These are phyloP conservation scores for Anguilla anguilla DNA, from an alignment of 2,797 vertebrate genomes.

Conservation along the genomic window DNA sequence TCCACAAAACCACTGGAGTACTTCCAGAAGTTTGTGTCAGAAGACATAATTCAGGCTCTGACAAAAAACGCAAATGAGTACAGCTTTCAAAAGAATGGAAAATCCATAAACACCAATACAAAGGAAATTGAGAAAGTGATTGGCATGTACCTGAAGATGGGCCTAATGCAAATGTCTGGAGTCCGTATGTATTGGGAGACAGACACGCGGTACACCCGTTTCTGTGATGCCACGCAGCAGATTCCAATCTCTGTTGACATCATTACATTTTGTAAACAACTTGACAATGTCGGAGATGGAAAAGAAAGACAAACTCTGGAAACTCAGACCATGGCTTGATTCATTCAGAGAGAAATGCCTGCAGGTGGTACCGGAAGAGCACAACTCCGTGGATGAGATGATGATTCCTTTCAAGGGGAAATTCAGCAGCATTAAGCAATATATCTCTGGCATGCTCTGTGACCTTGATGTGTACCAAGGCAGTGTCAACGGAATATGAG, in stretches of 20 bases:
- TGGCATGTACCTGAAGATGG: conserved; percentile 43
- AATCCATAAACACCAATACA: conserved; percentile 33
- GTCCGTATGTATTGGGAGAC: conserved; percentile 12
- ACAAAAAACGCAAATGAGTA: conserved; percentile 31
- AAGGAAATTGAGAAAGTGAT: conserved; percentile 39
- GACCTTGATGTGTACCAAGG: conserved; percentile 29
- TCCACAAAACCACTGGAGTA: conserved; percentile 29
- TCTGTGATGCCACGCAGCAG: conserved; percentile 33
- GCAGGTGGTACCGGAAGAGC: conserved; percentile 32
- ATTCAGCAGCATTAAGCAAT: conserved; percentile 25
- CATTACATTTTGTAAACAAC: conserved; percentile 37
- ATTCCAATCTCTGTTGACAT: conserved; percentile 42
- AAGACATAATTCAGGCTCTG: conserved; percentile 38
- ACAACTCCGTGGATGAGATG: conserved; percentile 40
- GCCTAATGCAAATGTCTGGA: conserved; percentile 34
- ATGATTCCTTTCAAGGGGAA: conserved; percentile 37
- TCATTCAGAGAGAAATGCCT: conserved; percentile 35
- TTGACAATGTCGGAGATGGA: conserved; percentile 24
- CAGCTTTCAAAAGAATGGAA: conserved; percentile 37
- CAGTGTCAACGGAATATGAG: background rate
- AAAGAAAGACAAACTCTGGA: conserved; percentile 40
- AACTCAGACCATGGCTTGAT: conserved; percentile 44
- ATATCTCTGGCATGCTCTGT: conserved; percentile 34
- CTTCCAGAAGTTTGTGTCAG: conserved; percentile 34
- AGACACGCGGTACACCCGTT: conserved; percentile 22